Evolutionary conservation across 37 sponge, comb jelly and placozoan species (phyloP).

Genomic region (Geodia barretti): DNA sequence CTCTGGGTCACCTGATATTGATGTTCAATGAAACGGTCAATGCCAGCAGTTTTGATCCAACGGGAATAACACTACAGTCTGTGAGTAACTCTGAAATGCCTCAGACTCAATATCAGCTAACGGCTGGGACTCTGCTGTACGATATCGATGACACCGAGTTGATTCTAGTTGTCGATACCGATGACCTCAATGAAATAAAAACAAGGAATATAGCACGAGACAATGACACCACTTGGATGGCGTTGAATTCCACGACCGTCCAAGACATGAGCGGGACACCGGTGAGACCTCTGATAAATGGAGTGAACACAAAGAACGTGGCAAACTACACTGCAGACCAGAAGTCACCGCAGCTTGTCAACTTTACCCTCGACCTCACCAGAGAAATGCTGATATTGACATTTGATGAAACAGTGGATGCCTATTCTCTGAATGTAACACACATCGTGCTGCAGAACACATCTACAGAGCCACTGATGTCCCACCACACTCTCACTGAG

Average conservation of each 20-base stretch:
- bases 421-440: constrained; percentile 69
- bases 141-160: constrained; percentile 49
- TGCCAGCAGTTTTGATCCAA: constrained; percentile 63
- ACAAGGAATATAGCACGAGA: constrained; percentile 64
- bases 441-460: constrained; percentile 77
- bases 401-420: constrained; percentile 88
- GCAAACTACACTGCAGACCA: constrained; percentile 49
- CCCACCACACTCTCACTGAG: constrained; percentile 41
- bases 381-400: constrained; percentile 55
- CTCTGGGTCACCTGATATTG: constrained; percentile 59
- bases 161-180: constrained; percentile 44
- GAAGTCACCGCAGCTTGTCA: constrained; percentile 58
- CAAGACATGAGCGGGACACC: constrained; percentile 64
- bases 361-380: constrained; percentile 76
- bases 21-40: constrained; percentile 87
- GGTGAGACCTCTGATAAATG: constrained; percentile 32
- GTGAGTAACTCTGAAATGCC: constrained; percentile 3
- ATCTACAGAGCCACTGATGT: constrained; percentile 2
- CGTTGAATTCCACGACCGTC: constrained; percentile 37
- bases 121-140: constrained; percentile 37
- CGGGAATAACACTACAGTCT: constrained; percentile 75
- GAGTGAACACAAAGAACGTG: constrained; percentile 40
- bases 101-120: constrained; percentile 44
- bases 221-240: constrained; percentile 69
- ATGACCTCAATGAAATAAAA: constrained; percentile 85